Percentiles rank a stretch among this genome's conserved stretches.
These are phyloP conservation scores for Acanthopagrus latus DNA, from an alignment of 2,797 vertebrate genomes.

Conservation along the genomic window DNA sequence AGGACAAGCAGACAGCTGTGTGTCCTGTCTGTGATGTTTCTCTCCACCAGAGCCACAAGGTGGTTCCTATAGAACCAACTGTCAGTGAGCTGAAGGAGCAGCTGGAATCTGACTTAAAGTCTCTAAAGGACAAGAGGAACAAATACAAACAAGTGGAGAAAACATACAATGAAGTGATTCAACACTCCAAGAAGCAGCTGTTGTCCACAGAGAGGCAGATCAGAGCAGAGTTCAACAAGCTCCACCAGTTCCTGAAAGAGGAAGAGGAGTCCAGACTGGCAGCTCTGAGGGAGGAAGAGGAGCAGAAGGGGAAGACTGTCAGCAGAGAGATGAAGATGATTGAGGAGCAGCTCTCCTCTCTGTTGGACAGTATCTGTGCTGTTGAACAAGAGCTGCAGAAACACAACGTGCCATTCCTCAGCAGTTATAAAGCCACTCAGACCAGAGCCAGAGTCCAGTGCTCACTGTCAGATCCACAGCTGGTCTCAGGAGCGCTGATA, in stretches of 20 bases:
- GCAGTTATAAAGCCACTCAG: constrained; percentile 15
- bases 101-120: neutral
- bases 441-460: constrained; percentile 27
- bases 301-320: constrained; percentile 40
- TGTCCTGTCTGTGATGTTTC: constrained; percentile 55
- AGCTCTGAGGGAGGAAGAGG: constrained; percentile 65
- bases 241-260: constrained; percentile 78
- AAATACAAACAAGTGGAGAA: neutral
- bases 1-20: constrained; percentile 12
- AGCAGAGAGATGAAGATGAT: constrained; percentile 6
- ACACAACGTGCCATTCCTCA: neutral
- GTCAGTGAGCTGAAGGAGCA: constrained; percentile 18
- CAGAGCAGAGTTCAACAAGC: constrained; percentile 70
- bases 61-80: neutral
- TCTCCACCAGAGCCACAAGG: constrained; percentile 42
- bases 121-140: too few species aligned
- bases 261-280: constrained; percentile 65
- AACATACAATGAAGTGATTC: neutral
- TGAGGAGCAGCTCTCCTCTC: constrained; percentile 32
- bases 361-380: constrained; percentile 36
- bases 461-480: constrained; percentile 15
- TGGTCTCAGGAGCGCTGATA: too few species aligned
- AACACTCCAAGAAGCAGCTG: neutral
- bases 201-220: constrained; percentile 3
- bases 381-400: constrained; percentile 21